phyloP scores from a whole-genome alignment of 2,113 vertebrate genomes.

The Crotophaga sulcirostris region DNA sequence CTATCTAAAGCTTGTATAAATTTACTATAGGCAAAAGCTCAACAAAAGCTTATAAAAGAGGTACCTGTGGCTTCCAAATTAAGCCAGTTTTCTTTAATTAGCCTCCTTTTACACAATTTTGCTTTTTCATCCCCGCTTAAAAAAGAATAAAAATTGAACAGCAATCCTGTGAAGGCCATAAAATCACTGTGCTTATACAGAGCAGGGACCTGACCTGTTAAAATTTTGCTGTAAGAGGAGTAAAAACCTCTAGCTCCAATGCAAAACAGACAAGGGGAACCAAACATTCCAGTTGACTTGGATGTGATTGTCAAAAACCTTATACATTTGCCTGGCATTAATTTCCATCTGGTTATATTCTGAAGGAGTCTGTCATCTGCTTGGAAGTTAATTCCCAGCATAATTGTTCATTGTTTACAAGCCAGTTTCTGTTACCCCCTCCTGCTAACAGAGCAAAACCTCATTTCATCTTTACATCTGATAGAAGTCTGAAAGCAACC shows the following conservation, averaged over 20 bases:
- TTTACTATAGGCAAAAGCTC: constrained; percentile 55
- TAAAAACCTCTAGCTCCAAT: not conserved
- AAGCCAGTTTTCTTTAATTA: constrained; percentile 73
- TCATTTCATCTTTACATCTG: not conserved
- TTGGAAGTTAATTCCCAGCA: constrained; percentile 14
- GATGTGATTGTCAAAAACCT: not conserved
- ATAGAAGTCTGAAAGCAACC: not conserved
- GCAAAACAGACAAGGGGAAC: not conserved
- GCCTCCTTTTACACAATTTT: constrained; percentile 54
- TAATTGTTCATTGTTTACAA: not conserved
- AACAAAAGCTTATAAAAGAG: constrained; percentile 70
- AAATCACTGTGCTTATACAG: constrained; percentile 51
- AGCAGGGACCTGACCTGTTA: constrained; percentile 19
- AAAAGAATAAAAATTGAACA: not conserved
- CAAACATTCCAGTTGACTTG: not conserved
- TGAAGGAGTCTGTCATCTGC: not conserved
- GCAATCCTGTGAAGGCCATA: constrained; percentile 21
- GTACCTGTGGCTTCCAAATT: constrained; percentile 71
- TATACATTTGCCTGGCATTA: not conserved
- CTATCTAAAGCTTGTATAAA: constrained; percentile 56
- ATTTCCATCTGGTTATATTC: not conserved
- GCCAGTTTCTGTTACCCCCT: not conserved
- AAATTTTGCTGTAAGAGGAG: constrained; percentile 35
- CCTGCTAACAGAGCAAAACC: not conserved
- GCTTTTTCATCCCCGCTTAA: constrained; percentile 19